Base-by-base conservation (phyloP, 2,888 invertebrate genomes). In the Caenorhabditis becei region DNA sequence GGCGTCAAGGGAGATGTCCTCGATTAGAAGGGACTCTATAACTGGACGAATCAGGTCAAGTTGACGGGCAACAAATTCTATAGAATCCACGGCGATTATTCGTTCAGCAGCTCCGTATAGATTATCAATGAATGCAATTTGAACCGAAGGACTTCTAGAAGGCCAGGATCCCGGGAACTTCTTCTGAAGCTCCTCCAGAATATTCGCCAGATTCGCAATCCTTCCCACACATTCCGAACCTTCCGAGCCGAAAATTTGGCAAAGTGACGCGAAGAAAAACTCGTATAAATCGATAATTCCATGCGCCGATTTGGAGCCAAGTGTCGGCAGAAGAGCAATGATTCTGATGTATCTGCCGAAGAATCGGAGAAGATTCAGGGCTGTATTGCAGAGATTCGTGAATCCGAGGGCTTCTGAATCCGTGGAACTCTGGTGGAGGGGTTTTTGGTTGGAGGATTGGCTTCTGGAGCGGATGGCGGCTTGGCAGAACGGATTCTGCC, bases 11-110 rank as follows among this genome's bases (percentile, higher is more conserved):
- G 28, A 16, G 1, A 5, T 23, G 0, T 49, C 62, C 37, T 78
- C 83, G 2, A 83, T 70, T 14, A 97, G 94, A 78, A 96, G 93
- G 79, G 95, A 94, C 91, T 96, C 95, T 89, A 97, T 93, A 91
- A 96, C 96, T 4, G 95, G 94, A 82, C 95, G 95, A 24, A 98
- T 92, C 65, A 94, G 93, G 88, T 95, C 95, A 89, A 95, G 95
- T 92, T 98, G 97, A 85, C 94, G 94, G 0, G 96, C 94, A 86
- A 98, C 93, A 92, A 96, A 97, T 86, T 96, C 94, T 28, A 96
- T 93, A 85, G 97, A 97, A 92, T 98, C 97, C 0, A 96, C 95
- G 0, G 95, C 97, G 0, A 97, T 95, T 20, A 97, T 94, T 80
- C 97, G 93, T 90, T 96, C 96, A 0, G 94, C 93, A 32, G 97